Conservation (phyloP, 2,113 vertebrate species). For the Naja naja region DNA sequence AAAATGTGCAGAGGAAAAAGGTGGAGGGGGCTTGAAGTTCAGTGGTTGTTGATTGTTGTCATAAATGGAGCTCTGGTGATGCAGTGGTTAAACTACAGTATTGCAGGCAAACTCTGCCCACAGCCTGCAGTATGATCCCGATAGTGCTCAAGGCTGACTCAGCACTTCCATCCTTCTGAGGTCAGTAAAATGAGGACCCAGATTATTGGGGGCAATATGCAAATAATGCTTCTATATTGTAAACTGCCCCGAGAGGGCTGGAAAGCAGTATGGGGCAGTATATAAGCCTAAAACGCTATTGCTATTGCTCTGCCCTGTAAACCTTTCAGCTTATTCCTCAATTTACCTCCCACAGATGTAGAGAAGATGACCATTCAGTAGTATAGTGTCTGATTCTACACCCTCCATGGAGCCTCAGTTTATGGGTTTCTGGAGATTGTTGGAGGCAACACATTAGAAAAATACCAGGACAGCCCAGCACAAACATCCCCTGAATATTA, state of each 20-base stretch:
- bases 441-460: neutral
- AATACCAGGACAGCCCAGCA: neutral
- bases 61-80: neutral
- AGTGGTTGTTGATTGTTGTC: neutral
- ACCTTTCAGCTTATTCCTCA: neutral
- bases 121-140: neutral
- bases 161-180: neutral
- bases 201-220: neutral
- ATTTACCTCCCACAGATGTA: neutral
- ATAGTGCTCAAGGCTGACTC: neutral
- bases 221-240: neutral
- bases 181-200: neutral
- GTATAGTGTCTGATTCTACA: neutral
- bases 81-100: neutral
- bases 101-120: neutral
- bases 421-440: neutral
- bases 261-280: neutral
- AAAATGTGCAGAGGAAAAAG: neutral
- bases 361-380: neutral
- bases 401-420: neutral
- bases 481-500: neutral
- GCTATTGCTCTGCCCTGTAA: neutral
- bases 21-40: neutral
- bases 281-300: neutral
- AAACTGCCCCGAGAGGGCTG: neutral